A percentile compares a stretch with the other conserved stretches of the same genome.
Evolutionary conservation across 1,140 invertebrate genomes (phyloP).

Genomic region (Dryas iulia): DNA sequence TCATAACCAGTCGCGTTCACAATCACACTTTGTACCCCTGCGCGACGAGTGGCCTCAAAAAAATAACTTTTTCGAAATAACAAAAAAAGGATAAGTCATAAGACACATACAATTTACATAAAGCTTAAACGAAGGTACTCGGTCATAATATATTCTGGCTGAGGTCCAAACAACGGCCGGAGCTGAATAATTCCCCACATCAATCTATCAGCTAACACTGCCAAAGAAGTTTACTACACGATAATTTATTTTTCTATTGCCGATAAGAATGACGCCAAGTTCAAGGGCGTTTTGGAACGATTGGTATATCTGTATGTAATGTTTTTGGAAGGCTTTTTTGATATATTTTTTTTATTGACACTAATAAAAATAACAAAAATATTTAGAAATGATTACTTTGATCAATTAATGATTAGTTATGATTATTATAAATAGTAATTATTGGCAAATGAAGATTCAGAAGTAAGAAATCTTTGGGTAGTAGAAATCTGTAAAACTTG

Average conservation of each 20-base stretch:
- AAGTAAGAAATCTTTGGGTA: too few species aligned
- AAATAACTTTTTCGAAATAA: not conserved
- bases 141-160: slow-evolving; percentile 22
- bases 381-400: too few species aligned
- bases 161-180: slow-evolving; percentile 8
- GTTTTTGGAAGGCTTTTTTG: not conserved
- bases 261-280: slow-evolving; percentile 9
- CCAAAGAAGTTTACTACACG: slow-evolving; percentile 9
- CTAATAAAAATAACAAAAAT: too few species aligned
- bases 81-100: not conserved
- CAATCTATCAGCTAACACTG: slow-evolving; percentile 13
- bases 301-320: not conserved
- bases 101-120: not conserved
- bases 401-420: too few species aligned
- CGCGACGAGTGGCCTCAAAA: too few species aligned
- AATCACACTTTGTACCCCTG: too few species aligned
- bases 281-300: slow-evolving; percentile 1
- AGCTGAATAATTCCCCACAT: slow-evolving; percentile 18
- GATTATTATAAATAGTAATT: too few species aligned
- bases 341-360: too few species aligned
- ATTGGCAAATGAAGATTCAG: too few species aligned
- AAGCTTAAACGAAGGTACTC: not conserved
- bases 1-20: too few species aligned
- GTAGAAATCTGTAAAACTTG: too few species aligned
- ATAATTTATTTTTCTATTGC: slow-evolving; percentile 13